Evolutionary conservation across 2,113 vertebrate species (phyloP), one percentile per base, ranked within the genome.

Genomic region (Pandion haliaetus): DNA sequence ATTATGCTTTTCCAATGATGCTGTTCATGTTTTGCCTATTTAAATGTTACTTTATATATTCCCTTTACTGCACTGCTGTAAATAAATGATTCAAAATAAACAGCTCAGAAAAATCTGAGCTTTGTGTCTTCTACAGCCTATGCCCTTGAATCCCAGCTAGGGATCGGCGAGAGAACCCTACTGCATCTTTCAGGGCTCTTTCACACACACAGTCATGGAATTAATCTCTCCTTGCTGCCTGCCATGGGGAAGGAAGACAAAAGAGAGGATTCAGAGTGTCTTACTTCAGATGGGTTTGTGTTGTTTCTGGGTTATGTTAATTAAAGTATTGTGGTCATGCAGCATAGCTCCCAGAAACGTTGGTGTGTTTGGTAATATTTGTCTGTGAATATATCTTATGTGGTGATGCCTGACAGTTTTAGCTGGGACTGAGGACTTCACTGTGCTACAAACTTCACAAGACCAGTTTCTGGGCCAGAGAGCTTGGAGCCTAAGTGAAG

Each of bases 1-100:
- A n/a, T 62, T 95, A 62, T 94, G 34, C 49, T 95, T 83, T 82
- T 77, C 94, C 97, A 96, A 94, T 92, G 89, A 98, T 58, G 76
- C 82, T 47, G 63, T 76, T 79, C 8, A 5, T 87, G 88, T 96
- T 97, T 96, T 97, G 89, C 81, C 96, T 94, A 19, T 95, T 86
- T 95, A 81, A 93, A 93, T 95, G 87, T 86, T 89, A 73, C 86
- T 95, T 91, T 78, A 67, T 90, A 36, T 17, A 18, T 88, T 93
- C 92, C 62, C 81, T 90, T 88, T 73, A 34, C 47, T 65, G 74
- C 3, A 4, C 81, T 81, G 55, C 89, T 95, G 95, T 95, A 87
- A 93, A 76, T 90, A 94, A 94, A 87, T 84, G 55, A 77, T 73
- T 90, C 65, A 45, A 25, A 11, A 69, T 49, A 82, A 76, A 50